phyloP scores from a whole-genome alignment of 2,888 invertebrate genomes.

The Limulus polyphemus region DNA sequence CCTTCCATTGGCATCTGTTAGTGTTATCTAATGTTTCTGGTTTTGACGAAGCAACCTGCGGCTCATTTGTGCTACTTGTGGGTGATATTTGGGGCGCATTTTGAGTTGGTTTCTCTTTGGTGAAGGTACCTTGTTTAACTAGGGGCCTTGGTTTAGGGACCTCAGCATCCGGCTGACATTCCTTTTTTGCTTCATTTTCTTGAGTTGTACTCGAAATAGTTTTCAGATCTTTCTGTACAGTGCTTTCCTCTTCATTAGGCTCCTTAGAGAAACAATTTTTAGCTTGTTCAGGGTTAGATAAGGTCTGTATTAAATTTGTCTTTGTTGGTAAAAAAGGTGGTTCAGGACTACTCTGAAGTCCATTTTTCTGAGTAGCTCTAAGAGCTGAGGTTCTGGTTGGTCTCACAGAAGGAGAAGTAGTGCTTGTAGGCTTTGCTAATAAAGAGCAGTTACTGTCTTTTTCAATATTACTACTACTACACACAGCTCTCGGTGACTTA shows the following conservation, averaged over 20 bases:
- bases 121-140: constrained; percentile 80
- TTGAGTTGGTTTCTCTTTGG: constrained; percentile 52
- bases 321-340: too few species aligned
- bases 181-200: not conserved
- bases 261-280: not conserved
- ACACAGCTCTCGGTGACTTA: not conserved
- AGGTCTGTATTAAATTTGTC: too few species aligned
- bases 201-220: not conserved
- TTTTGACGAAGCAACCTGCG: not conserved
- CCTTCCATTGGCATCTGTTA: not conserved
- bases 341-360: not conserved
- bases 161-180: constrained; percentile 13
- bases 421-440: not conserved
- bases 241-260: not conserved
- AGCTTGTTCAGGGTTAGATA: too few species aligned
- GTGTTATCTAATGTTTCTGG: too few species aligned
- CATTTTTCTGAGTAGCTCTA: constrained; percentile 1
- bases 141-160: constrained; percentile 40
- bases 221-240: not conserved
- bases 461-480: constrained; percentile 5
- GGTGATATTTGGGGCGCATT: constrained; percentile 12
- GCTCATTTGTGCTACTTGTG: not conserved
- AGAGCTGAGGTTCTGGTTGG: constrained; percentile 22
- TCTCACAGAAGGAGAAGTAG: constrained; percentile 7
- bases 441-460: constrained; percentile 1